phyloP scores from a whole-genome alignment of 2,113 vertebrate genomes.

The Typhlomys cinereus region DNA sequence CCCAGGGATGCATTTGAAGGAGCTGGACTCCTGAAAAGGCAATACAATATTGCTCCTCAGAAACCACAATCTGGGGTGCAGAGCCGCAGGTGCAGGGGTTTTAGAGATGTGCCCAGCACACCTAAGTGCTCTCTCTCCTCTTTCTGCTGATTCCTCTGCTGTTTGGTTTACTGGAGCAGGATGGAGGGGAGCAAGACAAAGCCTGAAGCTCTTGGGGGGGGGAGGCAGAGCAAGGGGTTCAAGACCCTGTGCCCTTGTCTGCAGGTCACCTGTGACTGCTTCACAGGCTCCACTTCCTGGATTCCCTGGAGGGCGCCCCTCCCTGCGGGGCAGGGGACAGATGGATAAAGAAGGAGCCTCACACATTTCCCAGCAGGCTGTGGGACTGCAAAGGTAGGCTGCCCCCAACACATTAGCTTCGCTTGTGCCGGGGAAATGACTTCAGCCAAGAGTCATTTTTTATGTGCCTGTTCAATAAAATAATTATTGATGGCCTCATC shows the following conservation, averaged over 20 bases:
- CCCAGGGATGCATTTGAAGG: background rate
- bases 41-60: background rate
- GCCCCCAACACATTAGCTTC: background rate
- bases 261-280: background rate
- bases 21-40: background rate
- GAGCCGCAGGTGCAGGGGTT: background rate
- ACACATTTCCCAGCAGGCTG: background rate
- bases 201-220: background rate
- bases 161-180: background rate
- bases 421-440: constrained; percentile 66
- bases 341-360: background rate
- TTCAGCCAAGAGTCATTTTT: constrained; percentile 73
- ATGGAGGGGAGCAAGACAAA: background rate
- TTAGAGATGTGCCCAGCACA: rapidly evolving
- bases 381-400: background rate
- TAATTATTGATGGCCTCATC: constrained; percentile 79
- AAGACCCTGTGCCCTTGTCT: background rate
- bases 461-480: constrained; percentile 78
- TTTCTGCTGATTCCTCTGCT: background rate
- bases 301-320: background rate
- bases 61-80: background rate
- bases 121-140: background rate
- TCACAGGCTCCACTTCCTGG: background rate
- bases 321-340: background rate
- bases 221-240: too few relatives aligned